Conservation (phyloP, 23 tunicate species). For the Styela plicata region DNA sequence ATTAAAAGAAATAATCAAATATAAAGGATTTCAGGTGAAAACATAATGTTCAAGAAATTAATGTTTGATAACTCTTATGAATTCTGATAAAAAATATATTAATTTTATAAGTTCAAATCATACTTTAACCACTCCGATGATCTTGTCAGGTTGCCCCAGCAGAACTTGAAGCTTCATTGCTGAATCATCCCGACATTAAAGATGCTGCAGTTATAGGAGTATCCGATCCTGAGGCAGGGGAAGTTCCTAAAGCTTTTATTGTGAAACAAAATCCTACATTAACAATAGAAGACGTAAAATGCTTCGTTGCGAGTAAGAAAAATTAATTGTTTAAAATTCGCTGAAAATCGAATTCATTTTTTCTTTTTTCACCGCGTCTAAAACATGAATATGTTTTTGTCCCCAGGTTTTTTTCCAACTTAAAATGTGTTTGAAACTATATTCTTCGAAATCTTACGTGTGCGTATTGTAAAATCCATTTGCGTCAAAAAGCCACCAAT, state of each 20-base stretch:
- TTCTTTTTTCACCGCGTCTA: background rate
- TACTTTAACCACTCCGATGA: too few species aligned
- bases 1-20: conserved; percentile 69
- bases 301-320: conserved; percentile 6
- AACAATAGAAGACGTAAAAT: background rate
- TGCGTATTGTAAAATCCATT: too few species aligned
- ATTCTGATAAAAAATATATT: too few species aligned
- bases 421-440: too few species aligned
- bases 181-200: conserved; percentile 24
- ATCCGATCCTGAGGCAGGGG: conserved; percentile 26
- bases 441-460: too few species aligned
- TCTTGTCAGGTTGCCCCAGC: conserved; percentile 40
- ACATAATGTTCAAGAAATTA: too few species aligned
- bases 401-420: too few species aligned
- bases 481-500: too few species aligned
- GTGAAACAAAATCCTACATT: conserved; percentile 15
- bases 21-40: conserved; percentile 62
- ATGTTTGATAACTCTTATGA: too few species aligned
- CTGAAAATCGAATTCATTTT: background rate
- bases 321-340: too few species aligned
- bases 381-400: background rate
- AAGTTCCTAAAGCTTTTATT: conserved; percentile 40
- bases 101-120: too few species aligned
- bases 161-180: conserved; percentile 30
- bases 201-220: conserved; percentile 47